phyloP scores from a whole-genome alignment of 2,888 invertebrate genomes.

The Drosophila paranaensis region DNA sequence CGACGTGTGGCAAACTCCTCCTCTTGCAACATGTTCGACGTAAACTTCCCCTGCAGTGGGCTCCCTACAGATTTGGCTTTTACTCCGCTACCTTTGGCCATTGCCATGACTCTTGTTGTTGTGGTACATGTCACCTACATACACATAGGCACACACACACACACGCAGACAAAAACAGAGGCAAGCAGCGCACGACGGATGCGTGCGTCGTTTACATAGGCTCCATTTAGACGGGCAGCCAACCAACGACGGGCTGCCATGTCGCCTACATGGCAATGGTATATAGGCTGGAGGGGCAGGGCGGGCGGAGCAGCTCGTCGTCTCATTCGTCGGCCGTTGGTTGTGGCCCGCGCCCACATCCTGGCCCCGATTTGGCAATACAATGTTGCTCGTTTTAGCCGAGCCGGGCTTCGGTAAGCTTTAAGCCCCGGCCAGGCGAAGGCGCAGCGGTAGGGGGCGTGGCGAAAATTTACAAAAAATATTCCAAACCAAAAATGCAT shows the following conservation, averaged over 20 bases:
- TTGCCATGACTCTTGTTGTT: slow-evolving; percentile 66
- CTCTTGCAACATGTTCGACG: slow-evolving; percentile 80
- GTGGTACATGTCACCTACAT: slow-evolving; percentile 77
- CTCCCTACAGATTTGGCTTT: slow-evolving; percentile 72
- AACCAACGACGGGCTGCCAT: slow-evolving; percentile 68
- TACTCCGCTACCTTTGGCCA: slow-evolving; percentile 73
- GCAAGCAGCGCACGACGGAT: slow-evolving; percentile 34
- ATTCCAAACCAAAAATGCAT: slow-evolving; percentile 69
- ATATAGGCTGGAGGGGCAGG: slow-evolving; percentile 54
- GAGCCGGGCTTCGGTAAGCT: slow-evolving; percentile 61
- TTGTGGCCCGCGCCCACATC: slow-evolving; percentile 53
- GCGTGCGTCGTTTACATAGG: slow-evolving; percentile 78
- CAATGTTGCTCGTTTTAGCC: slow-evolving; percentile 73
- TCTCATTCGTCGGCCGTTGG: slow-evolving; percentile 69
- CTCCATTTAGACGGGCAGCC: slow-evolving; percentile 60
- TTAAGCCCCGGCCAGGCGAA: slow-evolving; percentile 22
- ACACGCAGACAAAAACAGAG: slow-evolving; percentile 12
- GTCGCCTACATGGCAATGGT: slow-evolving; percentile 69
- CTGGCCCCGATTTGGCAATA: slow-evolving; percentile 55
- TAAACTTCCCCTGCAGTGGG: slow-evolving; percentile 72
- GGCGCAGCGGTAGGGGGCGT: slow-evolving; percentile 38
- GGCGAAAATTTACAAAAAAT: slow-evolving; percentile 66
- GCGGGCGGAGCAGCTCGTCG: slow-evolving; percentile 57
- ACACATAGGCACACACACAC: slow-evolving; percentile 37
- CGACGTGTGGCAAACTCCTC: slow-evolving; percentile 60